Evolutionary conservation across 2,113 vertebrate species (phyloP), one percentile per base, ranked within the genome.

Genomic region (Cricetomys ansorgei): DNA sequence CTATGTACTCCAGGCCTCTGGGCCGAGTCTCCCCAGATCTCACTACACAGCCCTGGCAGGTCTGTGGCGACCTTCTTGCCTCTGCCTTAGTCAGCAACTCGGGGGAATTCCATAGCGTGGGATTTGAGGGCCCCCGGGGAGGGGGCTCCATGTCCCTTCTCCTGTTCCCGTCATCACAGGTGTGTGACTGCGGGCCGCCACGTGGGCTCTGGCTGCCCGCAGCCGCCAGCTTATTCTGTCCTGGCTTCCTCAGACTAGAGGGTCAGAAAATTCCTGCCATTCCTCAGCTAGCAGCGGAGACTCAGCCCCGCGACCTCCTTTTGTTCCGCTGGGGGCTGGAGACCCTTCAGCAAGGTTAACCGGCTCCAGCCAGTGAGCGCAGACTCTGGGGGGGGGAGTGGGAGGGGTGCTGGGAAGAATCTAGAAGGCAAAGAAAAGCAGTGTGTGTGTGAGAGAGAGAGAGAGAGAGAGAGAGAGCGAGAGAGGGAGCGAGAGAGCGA

Each of bases 201-300:
- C 7, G 8, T 10, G 45, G 92, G 65, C 94, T 94, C 91, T 88
- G 92, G 95, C 72, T 70, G 43, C 77, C 87, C 73, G 65, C 89
- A 95, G 92, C 91, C 97, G 40, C 80, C 45, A 43, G 37, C 3
- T 0, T 15, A 55, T 25, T 5, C 1, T 10, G 81, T 73, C 89
- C 83, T 77, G 62, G 86, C 94, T 97, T 95, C 95, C 95, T 94
- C 93, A 70, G 95, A 93, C 97, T 73, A 91, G 65, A 93, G 97
- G 81, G 91, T 92, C 88, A 69, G 94, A 97, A 97, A 95, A 98
- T 98, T 98, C 98, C 91, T 97, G 96, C 98, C 98, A 98, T 98
- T 98, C 98, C 98, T 97, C 92, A 97, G 97, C 92, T 86, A 34
- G n/a, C 83, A 89, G 88, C 86, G 53, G 94, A 98, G 95, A 95